Evolutionary conservation across 2,888 invertebrate species (phyloP).

Genomic region (Pyralis farinalis): DNA sequence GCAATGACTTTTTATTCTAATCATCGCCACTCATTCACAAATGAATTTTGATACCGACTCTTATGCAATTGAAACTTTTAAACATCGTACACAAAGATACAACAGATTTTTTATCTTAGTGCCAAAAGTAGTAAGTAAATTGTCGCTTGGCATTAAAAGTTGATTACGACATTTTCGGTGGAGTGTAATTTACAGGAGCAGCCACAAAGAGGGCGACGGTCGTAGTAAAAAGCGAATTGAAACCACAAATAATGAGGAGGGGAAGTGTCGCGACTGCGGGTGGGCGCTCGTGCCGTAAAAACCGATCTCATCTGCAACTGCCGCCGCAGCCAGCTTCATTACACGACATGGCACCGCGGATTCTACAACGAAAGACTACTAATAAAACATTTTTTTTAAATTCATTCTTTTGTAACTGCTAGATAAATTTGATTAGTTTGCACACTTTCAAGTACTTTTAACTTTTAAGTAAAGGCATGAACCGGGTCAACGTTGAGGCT

Average conservation of each 20-base stretch:
- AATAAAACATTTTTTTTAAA: no score
- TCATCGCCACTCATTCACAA: conserved; percentile 30
- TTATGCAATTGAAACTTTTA: conserved; percentile 19
- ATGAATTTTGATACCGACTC: conserved; percentile 26
- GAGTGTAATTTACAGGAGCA: conserved; percentile 45
- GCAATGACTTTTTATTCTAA: conserved; percentile 19
- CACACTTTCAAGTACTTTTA: no score
- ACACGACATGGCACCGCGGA: not conserved
- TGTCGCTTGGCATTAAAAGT: conserved; percentile 19
- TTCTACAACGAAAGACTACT: not conserved
- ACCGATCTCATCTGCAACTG: conserved; percentile 69
- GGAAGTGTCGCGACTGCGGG: conserved; percentile 67
- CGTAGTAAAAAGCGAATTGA: conserved; percentile 76
- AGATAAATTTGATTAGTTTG: no score
- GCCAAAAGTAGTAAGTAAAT: conserved; percentile 12
- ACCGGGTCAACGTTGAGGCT: no score
- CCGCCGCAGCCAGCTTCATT: conserved; percentile 8
- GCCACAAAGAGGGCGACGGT: conserved; percentile 61
- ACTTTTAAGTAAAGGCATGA: no score
- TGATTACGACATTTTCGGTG: conserved; percentile 46
- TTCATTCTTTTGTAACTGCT: no score
- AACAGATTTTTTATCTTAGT: conserved; percentile 14
- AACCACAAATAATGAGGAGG: conserved; percentile 76
- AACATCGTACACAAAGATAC: conserved; percentile 15
- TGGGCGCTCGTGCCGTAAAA: conserved; percentile 79